Evolutionary conservation across 2,888 invertebrate species (phyloP).

Genomic region (Uropetala carovei): DNA sequence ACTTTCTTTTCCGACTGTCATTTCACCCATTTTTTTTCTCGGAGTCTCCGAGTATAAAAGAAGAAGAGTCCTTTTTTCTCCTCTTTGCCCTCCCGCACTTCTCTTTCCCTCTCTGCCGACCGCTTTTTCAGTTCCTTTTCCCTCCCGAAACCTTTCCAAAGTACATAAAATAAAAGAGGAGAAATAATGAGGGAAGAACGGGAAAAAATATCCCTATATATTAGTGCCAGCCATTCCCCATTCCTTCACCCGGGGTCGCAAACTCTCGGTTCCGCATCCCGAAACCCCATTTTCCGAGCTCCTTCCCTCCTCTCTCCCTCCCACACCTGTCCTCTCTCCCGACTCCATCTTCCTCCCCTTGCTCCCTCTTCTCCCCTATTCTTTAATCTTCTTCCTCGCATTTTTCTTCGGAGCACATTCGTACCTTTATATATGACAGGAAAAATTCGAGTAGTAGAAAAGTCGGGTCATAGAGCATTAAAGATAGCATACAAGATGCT

Average conservation of each 20-base stretch:
- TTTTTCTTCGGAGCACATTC: background rate
- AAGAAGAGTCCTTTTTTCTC: background rate
- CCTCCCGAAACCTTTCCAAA: background rate
- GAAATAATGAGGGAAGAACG: no score
- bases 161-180: no score
- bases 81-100: background rate
- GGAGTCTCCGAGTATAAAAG: constrained; percentile 12
- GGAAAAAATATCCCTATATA: no score
- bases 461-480: no score
- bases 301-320: background rate
- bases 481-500: no score
- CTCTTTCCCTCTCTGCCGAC: background rate
- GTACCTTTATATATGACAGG: background rate
- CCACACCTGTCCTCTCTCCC: background rate
- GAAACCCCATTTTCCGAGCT: background rate
- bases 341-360: background rate
- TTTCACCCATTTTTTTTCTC: constrained; percentile 40
- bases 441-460: no score
- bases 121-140: background rate
- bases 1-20: constrained; percentile 51
- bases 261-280: no score
- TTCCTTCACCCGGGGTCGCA: no score
- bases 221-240: no score
- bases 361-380: background rate
- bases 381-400: background rate